Evolutionary conservation across 2,797 vertebrate species (phyloP).

Genomic region (Microchirus variegatus): DNA sequence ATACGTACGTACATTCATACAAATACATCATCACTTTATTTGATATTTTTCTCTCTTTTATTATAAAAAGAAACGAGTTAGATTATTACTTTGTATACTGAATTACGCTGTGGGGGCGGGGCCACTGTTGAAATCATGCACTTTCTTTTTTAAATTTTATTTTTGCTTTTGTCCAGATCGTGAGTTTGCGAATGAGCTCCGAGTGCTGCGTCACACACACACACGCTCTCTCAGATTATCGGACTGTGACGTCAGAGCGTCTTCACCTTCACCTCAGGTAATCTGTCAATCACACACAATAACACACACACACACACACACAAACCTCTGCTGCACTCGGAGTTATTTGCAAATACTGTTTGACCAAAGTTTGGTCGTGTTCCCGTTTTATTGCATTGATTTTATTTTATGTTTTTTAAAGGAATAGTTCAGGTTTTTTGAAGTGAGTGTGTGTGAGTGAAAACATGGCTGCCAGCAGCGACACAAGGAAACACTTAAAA

Average conservation of each 20-base stretch:
- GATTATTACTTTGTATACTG: slow-evolving; percentile 77
- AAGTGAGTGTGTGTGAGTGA: too few species aligned
- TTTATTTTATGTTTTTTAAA: slow-evolving; percentile 12
- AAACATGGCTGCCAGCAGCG: too few species aligned
- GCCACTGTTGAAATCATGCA: slow-evolving; percentile 80
- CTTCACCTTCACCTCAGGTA: neutral
- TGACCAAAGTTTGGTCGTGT: slow-evolving; percentile 39
- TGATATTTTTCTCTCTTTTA: slow-evolving; percentile 60
- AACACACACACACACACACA: neutral
- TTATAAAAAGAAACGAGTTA: slow-evolving; percentile 78
- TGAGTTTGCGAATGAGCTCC: slow-evolving; percentile 45
- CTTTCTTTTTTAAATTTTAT: slow-evolving; percentile 76
- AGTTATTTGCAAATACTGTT: slow-evolving; percentile 38
- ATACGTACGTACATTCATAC: slow-evolving; percentile 71
- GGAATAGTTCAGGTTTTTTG: too few species aligned
- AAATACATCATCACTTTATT: slow-evolving; percentile 68
- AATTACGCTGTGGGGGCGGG: slow-evolving; percentile 74
- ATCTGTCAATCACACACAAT: slow-evolving; percentile 25
- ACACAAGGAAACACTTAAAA: too few species aligned
- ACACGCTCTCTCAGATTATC: slow-evolving; percentile 1
- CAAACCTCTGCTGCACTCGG: slow-evolving; percentile 8
- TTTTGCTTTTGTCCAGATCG: slow-evolving; percentile 70
- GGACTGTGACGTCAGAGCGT: neutral
- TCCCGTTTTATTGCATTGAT: slow-evolving; percentile 68
- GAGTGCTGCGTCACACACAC: slow-evolving; percentile 11